Base-by-base conservation (phyloP, 2,113 vertebrate genomes). In the Trogon melanurus region DNA sequence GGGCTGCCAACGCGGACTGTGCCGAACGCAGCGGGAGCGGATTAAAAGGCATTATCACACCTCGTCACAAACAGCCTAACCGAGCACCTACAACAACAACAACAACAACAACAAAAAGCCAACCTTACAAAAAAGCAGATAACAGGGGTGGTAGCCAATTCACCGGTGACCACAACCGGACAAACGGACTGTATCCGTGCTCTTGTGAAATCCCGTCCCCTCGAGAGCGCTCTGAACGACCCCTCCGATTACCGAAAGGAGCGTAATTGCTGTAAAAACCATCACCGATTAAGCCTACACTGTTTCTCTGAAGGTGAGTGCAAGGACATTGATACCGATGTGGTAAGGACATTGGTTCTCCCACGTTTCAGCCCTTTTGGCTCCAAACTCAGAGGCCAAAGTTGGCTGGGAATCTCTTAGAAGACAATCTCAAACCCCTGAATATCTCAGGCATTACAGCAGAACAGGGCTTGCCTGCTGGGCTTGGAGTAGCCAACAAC, bases 391-490 rank as follows among this genome's bases (percentile, higher is more conserved):
- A 91, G 91, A 91, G 95, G 96, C 95, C 95, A 86, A 92, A 79
- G 92, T 87, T 96, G 96, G 91, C 92, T 93, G 87, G 94, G 81
- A 94, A 95, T 62, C 89, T 87, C 87, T 85, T 80, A 61, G 96
- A 96, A 95, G 56, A 91, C 97, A 97, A 95, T 97, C 98, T 96
- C 90, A 82, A 95, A 80, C 94, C 94, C 96, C 98, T 97, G 97
- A 91, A 79, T 90, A 96, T 97, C 98, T 98, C 98, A 98, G 98
- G 98, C 97, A 96, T 67, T 91, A 96, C 95, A 96, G 98, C 94
- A 95, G 96, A 96, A 95, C 96, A 96, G 94, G 97, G 97, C 96
- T 97, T 95, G 91, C 87, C 93, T 92, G 95, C 97, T 95, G 92
- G 97, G 97, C 96, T 97, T 95, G 91, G 91, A 96, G 97, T 96